phyloP scores from a whole-genome alignment of 2,113 vertebrate genomes.

The Piprites chloris region DNA sequence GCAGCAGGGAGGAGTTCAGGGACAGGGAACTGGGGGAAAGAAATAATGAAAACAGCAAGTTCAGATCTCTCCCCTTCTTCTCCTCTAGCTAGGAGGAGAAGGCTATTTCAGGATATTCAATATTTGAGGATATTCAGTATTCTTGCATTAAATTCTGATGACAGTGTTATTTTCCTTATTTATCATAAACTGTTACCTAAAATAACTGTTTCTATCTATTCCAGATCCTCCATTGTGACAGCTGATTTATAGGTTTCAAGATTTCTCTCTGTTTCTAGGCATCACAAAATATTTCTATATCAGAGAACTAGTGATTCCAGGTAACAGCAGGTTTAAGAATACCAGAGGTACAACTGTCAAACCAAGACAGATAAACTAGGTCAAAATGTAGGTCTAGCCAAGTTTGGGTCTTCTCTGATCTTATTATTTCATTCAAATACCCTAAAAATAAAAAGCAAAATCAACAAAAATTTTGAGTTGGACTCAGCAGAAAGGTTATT shows the following conservation, averaged over 20 bases:
- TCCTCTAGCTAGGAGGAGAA: background rate
- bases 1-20: background rate
- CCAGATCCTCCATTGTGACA: background rate
- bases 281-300: background rate
- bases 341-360: background rate
- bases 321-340: background rate
- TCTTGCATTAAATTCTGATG: background rate
- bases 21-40: background rate
- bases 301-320: background rate
- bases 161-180: background rate
- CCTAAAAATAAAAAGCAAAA: background rate
- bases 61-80: background rate
- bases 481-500: background rate
- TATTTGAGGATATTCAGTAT: background rate
- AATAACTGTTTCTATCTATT: background rate
- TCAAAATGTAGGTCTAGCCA: background rate
- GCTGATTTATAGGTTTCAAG: background rate
- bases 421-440: background rate
- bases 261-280: background rate
- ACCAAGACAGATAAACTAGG: background rate
- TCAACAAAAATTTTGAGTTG: background rate
- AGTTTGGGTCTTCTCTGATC: background rate
- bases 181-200: background rate
- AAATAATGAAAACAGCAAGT: background rate
- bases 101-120: background rate